Percentiles rank a stretch among this genome's conserved stretches.
Evolutionary conservation across 2,113 vertebrate species (phyloP).

Genomic region (Phyllostomus discolor): DNA sequence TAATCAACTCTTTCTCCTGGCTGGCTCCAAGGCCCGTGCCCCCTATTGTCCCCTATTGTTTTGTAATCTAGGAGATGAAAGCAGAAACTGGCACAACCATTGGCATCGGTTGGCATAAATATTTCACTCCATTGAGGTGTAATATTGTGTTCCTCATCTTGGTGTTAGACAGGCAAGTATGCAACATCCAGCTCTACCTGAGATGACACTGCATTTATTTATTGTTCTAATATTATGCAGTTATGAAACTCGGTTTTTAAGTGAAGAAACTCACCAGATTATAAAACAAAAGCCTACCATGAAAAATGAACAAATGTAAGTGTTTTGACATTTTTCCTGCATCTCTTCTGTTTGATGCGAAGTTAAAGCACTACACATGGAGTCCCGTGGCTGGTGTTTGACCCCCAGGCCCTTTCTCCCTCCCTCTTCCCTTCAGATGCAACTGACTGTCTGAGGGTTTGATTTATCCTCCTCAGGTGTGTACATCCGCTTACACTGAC

Average conservation of each 20-base stretch:
- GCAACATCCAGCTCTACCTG: rapidly evolving
- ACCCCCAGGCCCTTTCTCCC: neutral
- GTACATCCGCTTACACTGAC: neutral
- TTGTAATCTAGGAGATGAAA: neutral
- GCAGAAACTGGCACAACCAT: neutral
- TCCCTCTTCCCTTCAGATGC: neutral
- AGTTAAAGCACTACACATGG: neutral
- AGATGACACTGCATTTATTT: neutral
- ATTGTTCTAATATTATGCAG: neutral
- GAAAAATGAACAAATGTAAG: neutral
- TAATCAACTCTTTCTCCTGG: neutral
- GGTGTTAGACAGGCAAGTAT: neutral
- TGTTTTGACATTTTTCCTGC: neutral
- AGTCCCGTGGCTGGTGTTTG: neutral
- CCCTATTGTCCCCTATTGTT: neutral
- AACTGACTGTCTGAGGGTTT: neutral
- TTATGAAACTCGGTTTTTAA: neutral
- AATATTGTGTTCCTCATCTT: neutral
- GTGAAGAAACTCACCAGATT: neutral
- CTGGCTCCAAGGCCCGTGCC: neutral
- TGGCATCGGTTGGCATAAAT: neutral
- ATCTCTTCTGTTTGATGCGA: neutral
- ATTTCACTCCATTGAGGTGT: neutral
- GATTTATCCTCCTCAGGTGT: neutral
- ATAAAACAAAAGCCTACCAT: neutral